Base-by-base conservation (phyloP, 2,888 invertebrate genomes). In the Ophioninae sp. region DNA sequence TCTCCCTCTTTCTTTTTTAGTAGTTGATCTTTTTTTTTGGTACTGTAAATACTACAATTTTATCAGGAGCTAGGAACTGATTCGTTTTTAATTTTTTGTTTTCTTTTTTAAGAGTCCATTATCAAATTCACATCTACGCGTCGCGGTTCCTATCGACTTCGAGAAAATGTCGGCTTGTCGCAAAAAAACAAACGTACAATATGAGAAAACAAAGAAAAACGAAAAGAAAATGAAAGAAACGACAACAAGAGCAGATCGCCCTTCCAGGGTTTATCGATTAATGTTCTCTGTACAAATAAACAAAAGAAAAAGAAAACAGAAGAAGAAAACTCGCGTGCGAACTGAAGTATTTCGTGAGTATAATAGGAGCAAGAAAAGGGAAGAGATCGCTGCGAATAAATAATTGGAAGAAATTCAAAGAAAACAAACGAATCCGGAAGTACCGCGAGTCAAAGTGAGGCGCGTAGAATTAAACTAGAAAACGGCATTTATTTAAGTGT, bases 31-130 rank as follows among this genome's bases (percentile, higher is more conserved):
- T 86, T 87, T 86, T 87, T 86, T 87, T 88, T 88, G 85, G 87
- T 88, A 89, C 80, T 90, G 89, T 90, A 88, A 85, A 89, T 88
- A 89, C 82, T 85, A 80, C 84, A 87, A 87, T 79, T 87, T 88
- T 85, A 87, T 81, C 86, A 82, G 87, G 85, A 88, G 88, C 86
- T 87, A 85, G 87, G 88, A 87, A 75, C 73, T 79, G 63, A 74
- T 76, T 79, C 73, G 72, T 79, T 79, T 81, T 81, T 84, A 78
- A 71, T 71, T 78, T 79, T 51, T 56, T 39, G 76, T 81, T 59
- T 61, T 81, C 79, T 78, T 83, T 82, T 85, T 85, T 85, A 83
- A 87, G 86, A 87, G 85, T 87, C 86, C 85, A 86, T 86, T 84
- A 75, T 85, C 82, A 80, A 73, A 82, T 82, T 79, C 80, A 82